Base-by-base conservation (phyloP, 2,888 invertebrate genomes). In the Lumbricus terrestris region DNA sequence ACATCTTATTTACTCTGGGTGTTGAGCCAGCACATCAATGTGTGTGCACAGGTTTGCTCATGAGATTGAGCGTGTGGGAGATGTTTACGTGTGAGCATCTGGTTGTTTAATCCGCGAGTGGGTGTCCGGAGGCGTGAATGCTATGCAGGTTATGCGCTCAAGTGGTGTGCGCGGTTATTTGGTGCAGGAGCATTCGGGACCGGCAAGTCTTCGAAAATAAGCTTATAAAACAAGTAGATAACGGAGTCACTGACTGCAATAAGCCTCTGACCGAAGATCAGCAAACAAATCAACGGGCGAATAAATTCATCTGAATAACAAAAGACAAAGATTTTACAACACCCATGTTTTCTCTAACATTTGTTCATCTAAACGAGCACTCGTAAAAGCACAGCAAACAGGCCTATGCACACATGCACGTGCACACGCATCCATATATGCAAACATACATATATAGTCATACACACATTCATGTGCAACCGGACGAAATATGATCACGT, bases 21-120 rank as follows among this genome's bases (percentile, higher is more conserved):
- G 69, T 69, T 69, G 69, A 69, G 69, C 69, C 69, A 69, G n/a
- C 69, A 69, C 69, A 69, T 69, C 69, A 69, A 69, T 69, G n/a
- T 16, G 54, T 69, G 69, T n/a, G n/a, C n/a, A 29, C 69, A 69
- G 8, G n/a, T 47, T 47, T 47, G 47, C 23, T 47, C 23, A 11
- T 47, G 47, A 47, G 20, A n/a, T n/a, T n/a, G 18, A 4, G 20
- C 11, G 47, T 13, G 69, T 20, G 47, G 20, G 47, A 47, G 47
- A 6, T 47, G 47, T 47, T 47, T 16, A 47, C 15, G 47, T 47
- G 15, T 47, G 20, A 4, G 47, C 47, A 47, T 20, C 47, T 47
- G 69, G 69, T 20, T 69, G 69, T 69, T n/a, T 29, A 15, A 2
- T 16, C 18, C 16, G 16, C 18, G 23, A 4, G n/a, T 69, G n/a